Conservation (phyloP, 2,888 invertebrate genomes). For the Hypselothyrea guttata region DNA sequence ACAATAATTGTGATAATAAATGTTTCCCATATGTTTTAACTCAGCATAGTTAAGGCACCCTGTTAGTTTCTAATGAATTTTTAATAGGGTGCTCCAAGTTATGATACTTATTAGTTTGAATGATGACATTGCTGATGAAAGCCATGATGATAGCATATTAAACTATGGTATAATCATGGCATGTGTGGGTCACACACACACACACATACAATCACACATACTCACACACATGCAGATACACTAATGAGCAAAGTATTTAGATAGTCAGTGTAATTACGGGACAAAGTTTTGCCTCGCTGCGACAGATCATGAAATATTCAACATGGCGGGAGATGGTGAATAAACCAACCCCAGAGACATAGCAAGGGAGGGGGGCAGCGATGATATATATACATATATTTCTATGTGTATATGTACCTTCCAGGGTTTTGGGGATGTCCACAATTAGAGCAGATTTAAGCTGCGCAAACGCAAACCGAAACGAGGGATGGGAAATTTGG, state of each 20-base stretch:
- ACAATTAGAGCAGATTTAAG: constrained; percentile 68
- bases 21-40: neutral
- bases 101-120: constrained; percentile 62
- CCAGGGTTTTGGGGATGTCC: constrained; percentile 40
- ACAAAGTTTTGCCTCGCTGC: constrained; percentile 31
- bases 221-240: constrained; percentile 10
- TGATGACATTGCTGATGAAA: constrained; percentile 76
- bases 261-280: constrained; percentile 50
- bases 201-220: constrained; percentile 18
- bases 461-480: constrained; percentile 66
- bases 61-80: constrained; percentile 52
- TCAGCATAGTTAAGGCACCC: too few relatives aligned
- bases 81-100: constrained; percentile 56
- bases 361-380: neutral
- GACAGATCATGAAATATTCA: constrained; percentile 75
- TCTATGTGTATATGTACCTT: constrained; percentile 14
- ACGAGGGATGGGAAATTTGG: constrained; percentile 19
- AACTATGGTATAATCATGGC: constrained; percentile 59
- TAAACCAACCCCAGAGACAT: constrained; percentile 38
- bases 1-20: too few relatives aligned
- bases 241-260: constrained; percentile 35
- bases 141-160: constrained; percentile 73
- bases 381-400: constrained; percentile 5
- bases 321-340: constrained; percentile 64
- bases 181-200: constrained; percentile 43